Evolutionary conservation across 2,113 vertebrate genomes (phyloP), one percentile per base, ranked within the genome.

Genomic region (Alectura lathami): DNA sequence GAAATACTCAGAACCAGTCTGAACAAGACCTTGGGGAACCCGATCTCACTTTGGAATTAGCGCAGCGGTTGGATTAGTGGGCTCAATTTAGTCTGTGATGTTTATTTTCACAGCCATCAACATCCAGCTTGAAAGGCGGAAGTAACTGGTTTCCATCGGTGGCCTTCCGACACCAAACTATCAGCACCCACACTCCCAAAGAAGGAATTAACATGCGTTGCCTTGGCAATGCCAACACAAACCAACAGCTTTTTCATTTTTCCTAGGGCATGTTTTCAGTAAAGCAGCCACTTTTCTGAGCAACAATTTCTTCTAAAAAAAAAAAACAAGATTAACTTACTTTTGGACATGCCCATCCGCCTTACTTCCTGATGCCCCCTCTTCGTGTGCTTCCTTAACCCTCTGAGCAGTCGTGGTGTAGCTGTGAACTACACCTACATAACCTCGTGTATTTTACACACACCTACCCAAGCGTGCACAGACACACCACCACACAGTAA

Each of bases 1-100:
- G n/a, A 91, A 75, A 86, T 56, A 92, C 36, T 62, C 81, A 84
- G 86, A 81, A 92, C 42, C 34, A 86, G 80, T 24, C 89, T 24
- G 18, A 45, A 73, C 70, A 88, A 91, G 89, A 60, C 70, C 57
- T 75, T 78, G 74, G 62, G 78, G 23, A 96, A 60, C 17, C 40
- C 9, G 53, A 93, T 68, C 67, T 57, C 60, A 48, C 48, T 91
- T 60, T 70, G 76, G 67, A 85, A 95, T 89, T 64, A 83, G 60
- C 4, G 3, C 51, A 80, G 70, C 26, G 20, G 11, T 12, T 91
- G 88, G 60, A 92, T 84, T 75, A 84, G 32, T 59, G 9, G 11
- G 59, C 66, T 48, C 78, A 70, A 94, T 81, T 88, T 76, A 42
- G 75, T 50, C 48, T 72, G 56, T 26, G 60, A 62, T 91, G 66